Base-by-base conservation (phyloP, 2,113 vertebrate genomes). In the Leucopternis melanops region DNA sequence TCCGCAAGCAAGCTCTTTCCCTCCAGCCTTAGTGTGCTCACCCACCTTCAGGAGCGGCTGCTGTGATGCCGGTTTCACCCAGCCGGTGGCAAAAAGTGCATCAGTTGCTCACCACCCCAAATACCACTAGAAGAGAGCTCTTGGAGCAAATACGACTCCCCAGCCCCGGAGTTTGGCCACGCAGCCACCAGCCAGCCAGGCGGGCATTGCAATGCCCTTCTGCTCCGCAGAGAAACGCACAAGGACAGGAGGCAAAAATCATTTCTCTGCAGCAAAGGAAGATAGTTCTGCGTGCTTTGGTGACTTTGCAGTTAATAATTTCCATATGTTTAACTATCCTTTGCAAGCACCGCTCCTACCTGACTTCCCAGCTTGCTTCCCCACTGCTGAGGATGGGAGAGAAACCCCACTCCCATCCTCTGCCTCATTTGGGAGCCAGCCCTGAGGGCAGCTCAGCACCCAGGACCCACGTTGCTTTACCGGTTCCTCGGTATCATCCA, bases 171-270 rank as follows among this genome's bases (percentile, higher is more conserved):
- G 16, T 50, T 34, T 4, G 21, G 26, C 20, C 47, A 58, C 0
- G 0, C 52, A 62, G 34, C 32, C 8, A 1, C 31, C 65, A 34
- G 11, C 19, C 25, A 69, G 14, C 40, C 36, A 22, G 50, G 36
- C 1, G 3, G 12, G 29, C 3, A 1, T 32, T 70, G 49, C 71
- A 79, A 23, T 4, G 23, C 26, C 38, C 1, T 0, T 26, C 29
- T 29, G 58, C 38, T 44, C 59, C 12, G 52, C 54, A 49, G 15
- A 62, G 70, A 66, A 84, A 62, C 0, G 2, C 47, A 50, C 20
- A 50, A 44, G 65, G 42, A 42, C 40, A 52, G 38, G 11, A 73
- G 18, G 14, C 45, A 63, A 80, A 36, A 49, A 21, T 16, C 0
- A 19, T 34, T 66, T 32, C 2, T 84, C 81, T 90, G 27, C 71